Conservation (phyloP, 2,797 vertebrate genomes). For the Poecilia gillii region DNA sequence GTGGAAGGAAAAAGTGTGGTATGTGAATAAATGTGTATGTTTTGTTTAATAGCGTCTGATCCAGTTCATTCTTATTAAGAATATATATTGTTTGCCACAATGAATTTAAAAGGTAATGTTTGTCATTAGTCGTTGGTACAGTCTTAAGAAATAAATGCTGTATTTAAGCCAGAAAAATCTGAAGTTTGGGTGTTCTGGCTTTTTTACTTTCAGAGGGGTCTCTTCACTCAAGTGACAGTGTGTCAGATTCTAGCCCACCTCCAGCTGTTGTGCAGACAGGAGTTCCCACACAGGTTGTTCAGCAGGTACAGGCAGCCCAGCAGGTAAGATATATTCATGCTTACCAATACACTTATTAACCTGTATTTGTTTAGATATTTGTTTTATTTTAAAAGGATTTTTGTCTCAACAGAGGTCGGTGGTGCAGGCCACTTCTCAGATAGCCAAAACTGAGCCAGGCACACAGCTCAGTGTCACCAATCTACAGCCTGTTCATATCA, state of each 20-base stretch:
- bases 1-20: neutral
- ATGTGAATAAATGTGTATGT: neutral
- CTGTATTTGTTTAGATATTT: constrained; percentile 6
- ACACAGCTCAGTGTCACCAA: constrained; percentile 89
- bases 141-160: neutral
- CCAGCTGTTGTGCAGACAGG: constrained; percentile 88
- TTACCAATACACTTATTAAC: constrained; percentile 1
- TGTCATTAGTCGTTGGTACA: neutral
- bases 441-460: constrained; percentile 87
- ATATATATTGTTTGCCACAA: neutral
- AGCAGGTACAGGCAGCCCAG: constrained; percentile 89
- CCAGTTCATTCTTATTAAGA: neutral
- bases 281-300: constrained; percentile 93
- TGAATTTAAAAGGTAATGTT: neutral
- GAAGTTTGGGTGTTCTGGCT: neutral
- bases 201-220: constrained; percentile 83
- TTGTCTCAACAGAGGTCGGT: constrained; percentile 86
- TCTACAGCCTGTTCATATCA: constrained; percentile 90
- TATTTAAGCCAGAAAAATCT: neutral
- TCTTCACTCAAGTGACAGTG: constrained; percentile 89
- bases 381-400: neutral
- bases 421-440: constrained; percentile 88
- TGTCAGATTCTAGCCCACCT: constrained; percentile 89
- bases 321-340: constrained; percentile 80
- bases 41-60: neutral